Evolutionary conservation across 2,797 vertebrate species (phyloP).

Genomic region (Hippopotamyrus pictus): DNA sequence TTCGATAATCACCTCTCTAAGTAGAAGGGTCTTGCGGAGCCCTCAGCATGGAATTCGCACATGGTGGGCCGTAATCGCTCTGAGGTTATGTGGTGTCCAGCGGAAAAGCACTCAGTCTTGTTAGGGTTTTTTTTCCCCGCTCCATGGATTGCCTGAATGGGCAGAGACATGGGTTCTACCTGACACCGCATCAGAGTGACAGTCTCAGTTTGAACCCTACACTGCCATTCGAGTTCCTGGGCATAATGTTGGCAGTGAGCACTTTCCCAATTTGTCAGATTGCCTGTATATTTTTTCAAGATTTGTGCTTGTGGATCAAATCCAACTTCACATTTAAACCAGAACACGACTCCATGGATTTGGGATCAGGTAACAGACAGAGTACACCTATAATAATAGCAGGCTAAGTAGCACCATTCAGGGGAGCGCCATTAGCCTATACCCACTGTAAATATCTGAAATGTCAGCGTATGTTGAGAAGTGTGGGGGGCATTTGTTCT

Average conservation of each 20-base stretch:
- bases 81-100: not conserved
- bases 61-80: not conserved
- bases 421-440: not conserved
- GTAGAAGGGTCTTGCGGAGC: conserved; percentile 8
- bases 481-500: not conserved
- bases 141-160: conserved; percentile 5
- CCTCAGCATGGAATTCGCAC: not conserved
- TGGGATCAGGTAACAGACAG: not conserved
- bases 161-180: not conserved
- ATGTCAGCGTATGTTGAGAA: not conserved
- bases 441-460: not conserved
- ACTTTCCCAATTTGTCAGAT: not conserved
- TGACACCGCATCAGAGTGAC: not conserved
- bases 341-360: not conserved
- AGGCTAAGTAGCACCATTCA: not conserved
- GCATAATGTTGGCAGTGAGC: not conserved
- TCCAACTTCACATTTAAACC: not conserved
- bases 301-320: not conserved
- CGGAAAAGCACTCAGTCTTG: conserved; percentile 1
- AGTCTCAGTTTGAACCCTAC: not conserved
- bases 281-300: not conserved
- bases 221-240: not conserved
- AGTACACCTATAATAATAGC: not conserved
- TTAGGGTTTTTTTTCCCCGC: not conserved
- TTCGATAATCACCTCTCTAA: conserved; percentile 11